phyloP scores from a whole-genome alignment of 35 echinoderm and acorn worm genomes.

The Nesometra sesokonis region DNA sequence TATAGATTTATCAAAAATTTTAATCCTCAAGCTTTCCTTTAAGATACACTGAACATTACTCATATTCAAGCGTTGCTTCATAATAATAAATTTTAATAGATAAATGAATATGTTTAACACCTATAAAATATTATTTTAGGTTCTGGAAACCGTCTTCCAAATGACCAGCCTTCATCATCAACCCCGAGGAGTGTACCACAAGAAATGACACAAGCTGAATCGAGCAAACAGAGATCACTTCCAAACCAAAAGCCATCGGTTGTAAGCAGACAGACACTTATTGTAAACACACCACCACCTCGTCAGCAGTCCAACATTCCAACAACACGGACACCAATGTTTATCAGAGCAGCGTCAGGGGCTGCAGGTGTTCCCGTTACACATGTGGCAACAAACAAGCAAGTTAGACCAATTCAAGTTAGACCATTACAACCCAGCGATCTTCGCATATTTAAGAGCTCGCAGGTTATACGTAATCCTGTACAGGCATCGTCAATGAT shows the following conservation, averaged over 20 bases:
- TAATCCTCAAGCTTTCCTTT: too few species aligned
- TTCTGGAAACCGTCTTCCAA: background rate
- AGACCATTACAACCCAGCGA: background rate
- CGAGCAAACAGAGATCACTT: background rate
- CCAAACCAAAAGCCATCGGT: background rate
- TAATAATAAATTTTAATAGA: too few species aligned
- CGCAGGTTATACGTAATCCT: background rate
- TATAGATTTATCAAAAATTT: too few species aligned
- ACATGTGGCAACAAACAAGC: background rate
- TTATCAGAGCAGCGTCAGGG: background rate
- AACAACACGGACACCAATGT: background rate
- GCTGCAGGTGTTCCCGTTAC: background rate
- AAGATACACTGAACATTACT: too few species aligned
- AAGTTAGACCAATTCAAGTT: background rate
- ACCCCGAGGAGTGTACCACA: background rate
- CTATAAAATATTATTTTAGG: background rate
- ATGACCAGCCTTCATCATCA: background rate
- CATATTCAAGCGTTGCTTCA: too few species aligned
- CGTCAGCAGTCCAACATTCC: background rate
- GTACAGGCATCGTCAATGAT: background rate
- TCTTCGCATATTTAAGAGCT: background rate
- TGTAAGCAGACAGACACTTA: background rate
- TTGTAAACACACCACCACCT: background rate
- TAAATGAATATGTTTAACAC: too few species aligned
- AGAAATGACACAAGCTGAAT: background rate